phyloP scores from a whole-genome alignment of 2,797 vertebrate species.

The Microctenopoma steveboyesi region DNA sequence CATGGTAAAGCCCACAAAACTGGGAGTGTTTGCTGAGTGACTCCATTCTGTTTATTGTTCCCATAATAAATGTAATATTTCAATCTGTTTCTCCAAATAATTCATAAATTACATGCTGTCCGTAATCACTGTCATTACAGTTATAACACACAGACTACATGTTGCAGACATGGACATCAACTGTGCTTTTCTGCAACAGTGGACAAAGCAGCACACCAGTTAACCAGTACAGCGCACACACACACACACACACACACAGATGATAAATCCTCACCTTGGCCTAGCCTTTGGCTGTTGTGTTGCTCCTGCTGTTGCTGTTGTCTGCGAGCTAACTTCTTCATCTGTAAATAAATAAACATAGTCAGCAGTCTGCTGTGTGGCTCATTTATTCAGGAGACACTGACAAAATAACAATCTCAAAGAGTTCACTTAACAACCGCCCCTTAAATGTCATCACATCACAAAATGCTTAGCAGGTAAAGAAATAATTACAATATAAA shows the following conservation, averaged over 20 bases:
- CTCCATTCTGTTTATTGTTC: conserved; percentile 48
- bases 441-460: no score
- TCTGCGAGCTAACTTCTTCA: conserved; percentile 94
- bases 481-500: no score
- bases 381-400: neutral
- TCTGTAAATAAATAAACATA: conserved; percentile 77
- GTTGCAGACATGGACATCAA: neutral
- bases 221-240: neutral
- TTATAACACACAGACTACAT: conserved; percentile 15
- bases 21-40: conserved; percentile 46
- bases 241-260: conserved; percentile 2
- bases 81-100: conserved; percentile 47
- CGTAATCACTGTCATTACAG: conserved; percentile 11
- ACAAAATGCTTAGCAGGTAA: no score
- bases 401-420: neutral
- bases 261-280: conserved; percentile 84
- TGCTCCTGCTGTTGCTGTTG: conserved; percentile 96
- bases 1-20: conserved; percentile 38
- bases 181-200: neutral
- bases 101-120: conserved; percentile 20
- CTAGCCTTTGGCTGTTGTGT: conserved; percentile 89
- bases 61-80: conserved; percentile 34
- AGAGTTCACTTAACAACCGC: neutral
- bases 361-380: conserved; percentile 4
- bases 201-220: neutral